A percentile compares a stretch with the other conserved stretches of the same genome.
These are phyloP conservation scores for Cydia splendana DNA, from an alignment of 1,140 invertebrate species.

Conservation along the genomic window DNA sequence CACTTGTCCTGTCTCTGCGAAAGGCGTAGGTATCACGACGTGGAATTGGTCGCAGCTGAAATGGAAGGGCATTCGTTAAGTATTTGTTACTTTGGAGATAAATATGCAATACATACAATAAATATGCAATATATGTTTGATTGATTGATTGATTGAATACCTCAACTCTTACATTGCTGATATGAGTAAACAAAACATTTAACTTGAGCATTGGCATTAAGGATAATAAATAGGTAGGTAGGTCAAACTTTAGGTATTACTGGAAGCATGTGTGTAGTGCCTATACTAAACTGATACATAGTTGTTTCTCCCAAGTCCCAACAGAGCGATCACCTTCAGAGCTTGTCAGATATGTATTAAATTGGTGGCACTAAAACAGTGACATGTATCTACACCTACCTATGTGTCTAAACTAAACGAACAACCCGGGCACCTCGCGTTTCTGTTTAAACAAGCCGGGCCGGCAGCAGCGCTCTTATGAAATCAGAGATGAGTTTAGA, in stretches of 20 bases:
- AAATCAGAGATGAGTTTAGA: slow-evolving; percentile 47
- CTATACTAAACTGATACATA: not conserved
- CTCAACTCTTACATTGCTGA: not conserved
- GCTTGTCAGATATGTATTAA: slow-evolving; percentile 28
- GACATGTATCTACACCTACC: not conserved
- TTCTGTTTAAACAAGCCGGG: slow-evolving; percentile 34
- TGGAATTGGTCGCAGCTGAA: not conserved
- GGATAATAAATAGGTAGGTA: no score
- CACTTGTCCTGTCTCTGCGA: slow-evolving; percentile 6
- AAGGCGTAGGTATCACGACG: slow-evolving; percentile 29
- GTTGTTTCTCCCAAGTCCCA: not conserved
- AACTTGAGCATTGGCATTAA: not conserved
- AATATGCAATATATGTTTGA: no score
- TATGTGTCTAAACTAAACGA: not conserved
- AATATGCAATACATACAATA: no score
- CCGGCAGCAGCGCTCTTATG: slow-evolving; percentile 36
- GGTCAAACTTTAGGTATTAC: no score
- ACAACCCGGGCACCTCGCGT: slow-evolving; percentile 12
- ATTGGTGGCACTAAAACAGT: slow-evolving; percentile 18
- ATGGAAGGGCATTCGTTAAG: not conserved
- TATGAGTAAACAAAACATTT: not conserved
- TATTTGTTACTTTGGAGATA: not conserved
- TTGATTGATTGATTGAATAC: no score
- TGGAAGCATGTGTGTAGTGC: not conserved
- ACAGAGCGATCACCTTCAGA: not conserved